Base-by-base conservation (phyloP, 2,888 invertebrate species). In the Endomychus coccineus region DNA sequence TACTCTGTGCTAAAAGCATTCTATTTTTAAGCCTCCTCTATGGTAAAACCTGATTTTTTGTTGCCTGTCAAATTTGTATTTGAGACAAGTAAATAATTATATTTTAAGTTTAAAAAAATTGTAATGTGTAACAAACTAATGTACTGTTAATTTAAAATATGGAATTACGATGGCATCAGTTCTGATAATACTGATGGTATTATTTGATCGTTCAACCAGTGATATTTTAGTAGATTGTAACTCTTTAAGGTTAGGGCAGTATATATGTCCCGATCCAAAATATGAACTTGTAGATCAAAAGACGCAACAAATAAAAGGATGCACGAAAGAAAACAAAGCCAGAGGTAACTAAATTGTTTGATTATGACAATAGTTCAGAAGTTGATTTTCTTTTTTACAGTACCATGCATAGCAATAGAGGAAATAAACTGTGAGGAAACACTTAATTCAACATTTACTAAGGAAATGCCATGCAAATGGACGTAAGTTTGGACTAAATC, bases 381-480 rank as follows among this genome's bases (percentile, higher is more conserved):
- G 4, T 22, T 13, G 23, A 21, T 15, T 15, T 6, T 11, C 13
- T 48, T 38, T 21, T 42, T 67, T 72, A 35, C 64, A 86, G 89
- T 90, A 19, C 69, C 73, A 55, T 95, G 95, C 62, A 70, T 81
- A 53, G 86, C 89, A 27, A 87, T 84, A 2, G 83, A 84, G 43
- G 83, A 83, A 5, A 78, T 96, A 31, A 77, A 76, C 41, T 96
- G 96, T 60, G 73, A 73, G 50, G 83, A 83, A 64, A 80, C 83
- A 1, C 79, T 80, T 35, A 86, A 83, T 60, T 76, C 80, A 17
- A 81, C 81, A 10, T 96, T 95, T 62, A 78, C 74, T 34, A 83
- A 73, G 55, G 83, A 87, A 51, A 71, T 91, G 52, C 83, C 87
- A 6, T 96, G 96, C 67, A 84, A 85, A 71, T 95, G 90, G 87